A percentile compares a stretch with the other conserved stretches of the same genome.
These are phyloP conservation scores for Hoplias malabaricus DNA, from an alignment of 2,113 vertebrate genomes.

Conservation along the genomic window DNA sequence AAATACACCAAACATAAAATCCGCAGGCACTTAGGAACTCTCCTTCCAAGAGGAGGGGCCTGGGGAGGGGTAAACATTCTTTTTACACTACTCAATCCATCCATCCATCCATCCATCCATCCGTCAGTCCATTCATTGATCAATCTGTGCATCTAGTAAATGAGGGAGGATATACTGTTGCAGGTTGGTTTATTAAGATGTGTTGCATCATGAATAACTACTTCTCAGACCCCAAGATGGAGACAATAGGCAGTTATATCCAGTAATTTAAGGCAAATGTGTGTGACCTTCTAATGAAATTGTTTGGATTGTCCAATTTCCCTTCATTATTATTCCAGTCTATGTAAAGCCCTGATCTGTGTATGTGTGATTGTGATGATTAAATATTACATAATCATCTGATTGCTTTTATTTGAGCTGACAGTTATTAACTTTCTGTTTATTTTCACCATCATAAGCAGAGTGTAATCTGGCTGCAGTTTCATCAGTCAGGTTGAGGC, in stretches of 20 bases:
- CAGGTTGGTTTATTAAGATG: constrained; percentile 78
- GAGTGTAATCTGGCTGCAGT: too few relatives aligned
- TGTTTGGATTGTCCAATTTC: constrained; percentile 5
- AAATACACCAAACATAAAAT: constrained; percentile 82
- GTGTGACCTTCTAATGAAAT: background rate
- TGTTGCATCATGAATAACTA: constrained; percentile 71
- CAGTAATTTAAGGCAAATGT: background rate
- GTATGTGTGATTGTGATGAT: background rate
- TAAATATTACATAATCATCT: too few relatives aligned
- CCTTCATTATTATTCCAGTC: background rate
- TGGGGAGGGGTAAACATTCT: constrained; percentile 70
- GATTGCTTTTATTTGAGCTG: too few relatives aligned
- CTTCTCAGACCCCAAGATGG: constrained; percentile 33
- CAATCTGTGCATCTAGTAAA: constrained; percentile 52
- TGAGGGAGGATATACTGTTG: constrained; percentile 74
- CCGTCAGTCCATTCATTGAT: constrained; percentile 51
- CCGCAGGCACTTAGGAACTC: constrained; percentile 81
- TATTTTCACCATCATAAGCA: too few relatives aligned
- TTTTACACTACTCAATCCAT: constrained; percentile 79
- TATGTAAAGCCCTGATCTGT: background rate
- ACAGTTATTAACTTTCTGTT: too few relatives aligned
- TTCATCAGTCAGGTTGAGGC: too few relatives aligned
- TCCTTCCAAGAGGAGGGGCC: constrained; percentile 60
- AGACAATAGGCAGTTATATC: background rate
- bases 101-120: constrained; percentile 56